Evolutionary conservation across 1,140 invertebrate species (phyloP).

Genomic region (Paraescarpia echinospica): DNA sequence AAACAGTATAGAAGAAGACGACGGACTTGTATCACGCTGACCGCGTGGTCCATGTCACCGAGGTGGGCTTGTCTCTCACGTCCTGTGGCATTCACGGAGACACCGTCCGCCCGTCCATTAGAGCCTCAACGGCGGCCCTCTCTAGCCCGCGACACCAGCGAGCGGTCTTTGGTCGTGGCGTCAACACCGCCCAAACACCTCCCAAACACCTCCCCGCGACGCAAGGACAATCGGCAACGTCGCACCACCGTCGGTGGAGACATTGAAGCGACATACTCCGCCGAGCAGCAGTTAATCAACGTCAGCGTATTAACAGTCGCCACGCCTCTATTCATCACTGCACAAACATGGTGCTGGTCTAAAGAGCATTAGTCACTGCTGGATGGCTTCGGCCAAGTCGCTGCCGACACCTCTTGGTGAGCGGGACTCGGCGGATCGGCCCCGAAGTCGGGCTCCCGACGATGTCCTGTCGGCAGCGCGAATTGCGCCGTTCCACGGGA

Average conservation of each 20-base stretch:
- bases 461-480: not conserved
- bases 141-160: not conserved
- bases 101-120: not conserved
- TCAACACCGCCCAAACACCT: not conserved
- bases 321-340: not conserved
- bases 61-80: not conserved
- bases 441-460: not conserved
- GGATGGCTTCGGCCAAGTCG: not conserved
- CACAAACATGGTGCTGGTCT: not conserved
- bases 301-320: not conserved
- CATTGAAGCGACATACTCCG: not conserved
- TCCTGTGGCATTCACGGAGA: not conserved
- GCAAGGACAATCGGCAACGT: not conserved
- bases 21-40: not conserved
- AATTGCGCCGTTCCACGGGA: not conserved
- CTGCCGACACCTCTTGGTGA: not conserved
- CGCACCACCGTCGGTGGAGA: not conserved
- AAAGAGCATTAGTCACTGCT: not conserved
- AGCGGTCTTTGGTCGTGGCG: not conserved
- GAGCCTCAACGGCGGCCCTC: not conserved
- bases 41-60: not conserved
- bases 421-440: not conserved
- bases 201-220: not conserved
- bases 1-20: not conserved
- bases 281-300: not conserved